Evolutionary conservation across 2,888 invertebrate species (phyloP).

Genomic region (Ceramica pisi): DNA sequence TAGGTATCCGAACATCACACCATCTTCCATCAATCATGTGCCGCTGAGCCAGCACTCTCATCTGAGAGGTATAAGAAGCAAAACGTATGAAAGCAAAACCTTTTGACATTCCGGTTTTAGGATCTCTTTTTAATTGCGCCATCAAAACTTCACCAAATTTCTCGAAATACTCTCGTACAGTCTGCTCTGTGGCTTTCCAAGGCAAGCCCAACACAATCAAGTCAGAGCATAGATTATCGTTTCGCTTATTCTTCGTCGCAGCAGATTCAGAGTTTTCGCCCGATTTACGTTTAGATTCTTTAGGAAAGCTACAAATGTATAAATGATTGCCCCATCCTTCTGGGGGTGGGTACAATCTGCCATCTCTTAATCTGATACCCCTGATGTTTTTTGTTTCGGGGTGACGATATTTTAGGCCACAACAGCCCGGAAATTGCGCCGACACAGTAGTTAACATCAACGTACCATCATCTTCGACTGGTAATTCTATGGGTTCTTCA

Average conservation of each 20-base stretch:
- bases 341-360: slow-evolving; percentile 96
- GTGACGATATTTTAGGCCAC: slow-evolving; percentile 99
- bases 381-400: slow-evolving; percentile 97
- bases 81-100: slow-evolving; percentile 99
- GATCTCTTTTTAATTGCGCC: slow-evolving; percentile 99
- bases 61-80: slow-evolving; percentile 98
- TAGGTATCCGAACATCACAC: slow-evolving; percentile 99
- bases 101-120: slow-evolving; percentile 98
- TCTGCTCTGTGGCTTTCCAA: slow-evolving; percentile 99
- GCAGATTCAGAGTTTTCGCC: slow-evolving; percentile 96
- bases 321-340: slow-evolving; percentile 96
- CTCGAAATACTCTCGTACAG: slow-evolving; percentile 98
- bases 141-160: slow-evolving; percentile 99
- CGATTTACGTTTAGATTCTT: slow-evolving; percentile 98
- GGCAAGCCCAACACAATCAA: slow-evolving; percentile 99
- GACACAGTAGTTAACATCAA: slow-evolving; percentile 97
- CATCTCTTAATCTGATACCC: slow-evolving; percentile 97
- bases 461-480: slow-evolving; percentile 98
- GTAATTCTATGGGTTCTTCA: slow-evolving; percentile 99
- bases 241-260: slow-evolving; percentile 97
- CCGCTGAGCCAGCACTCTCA: slow-evolving; percentile 97
- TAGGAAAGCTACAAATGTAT: slow-evolving; percentile 96
- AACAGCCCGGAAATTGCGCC: slow-evolving; percentile 98
- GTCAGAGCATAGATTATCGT: slow-evolving; percentile 98
- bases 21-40: slow-evolving; percentile 99